Base-by-base conservation (phyloP, 2,888 invertebrate genomes). In the Ectemnius lituratus region DNA sequence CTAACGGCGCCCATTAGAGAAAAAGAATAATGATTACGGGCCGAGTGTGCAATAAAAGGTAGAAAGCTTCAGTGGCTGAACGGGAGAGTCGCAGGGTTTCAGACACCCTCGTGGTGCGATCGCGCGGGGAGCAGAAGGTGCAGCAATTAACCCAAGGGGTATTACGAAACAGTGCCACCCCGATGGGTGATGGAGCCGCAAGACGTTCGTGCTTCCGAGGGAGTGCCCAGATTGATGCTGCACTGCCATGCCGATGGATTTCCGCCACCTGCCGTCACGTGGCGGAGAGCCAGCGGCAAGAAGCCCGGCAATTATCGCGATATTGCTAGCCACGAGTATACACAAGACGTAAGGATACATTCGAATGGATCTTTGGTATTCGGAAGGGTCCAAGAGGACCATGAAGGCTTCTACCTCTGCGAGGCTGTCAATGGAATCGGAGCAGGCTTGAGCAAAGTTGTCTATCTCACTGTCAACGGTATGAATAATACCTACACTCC, bases 351-450 rank as follows among this genome's bases (percentile, higher is more conserved):
- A 6, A 87, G 87, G 73, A 89, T 91, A 75, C 94, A 95, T 85
- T 94, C 95, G 82, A 97, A 97, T 89, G 97, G 97, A 28, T 96
- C 97, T 13, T 93, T 97, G 79, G 94, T 95, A 78, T 97, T 97
- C 90, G 94, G 95, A 85, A 94, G 95, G 88, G 95, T 97, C 64
- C 95, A 95, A 84, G 97, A 97, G 91, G 95, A 96, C 87, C 96
- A 96, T 89, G 97, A 97, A 91, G 97, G 97, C 0, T 96, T 96
- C 90, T 98, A 97, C 90, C 93, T 98, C 66, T 98, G 98, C 91
- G 97, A 97, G 88, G 97, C 97, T n/a, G 95, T 96, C 86, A 98
- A 98, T 89, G 96, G 95, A 82, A 97, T 98, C 79, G 97, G 97
- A 0, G 95, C 96, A 16, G 97, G 97, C 13, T 94, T 98, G 72